A percentile compares a stretch with the other conserved stretches of the same genome.
Evolutionary conservation across 1,140 invertebrate genomes (phyloP).

Genomic region (Bombyx mandarina): DNA sequence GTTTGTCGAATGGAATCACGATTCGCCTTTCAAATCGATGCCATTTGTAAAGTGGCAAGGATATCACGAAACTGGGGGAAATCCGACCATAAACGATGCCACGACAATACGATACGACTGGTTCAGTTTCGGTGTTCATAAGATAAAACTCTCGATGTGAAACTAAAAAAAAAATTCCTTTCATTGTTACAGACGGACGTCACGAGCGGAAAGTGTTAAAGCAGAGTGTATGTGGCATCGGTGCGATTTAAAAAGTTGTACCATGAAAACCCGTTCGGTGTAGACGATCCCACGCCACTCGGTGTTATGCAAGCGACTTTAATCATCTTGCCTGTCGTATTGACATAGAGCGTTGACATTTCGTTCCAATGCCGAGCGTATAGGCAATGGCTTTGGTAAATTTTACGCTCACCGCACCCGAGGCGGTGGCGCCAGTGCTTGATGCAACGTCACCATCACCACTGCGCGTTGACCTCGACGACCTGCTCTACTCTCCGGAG

Average conservation of each 20-base stretch:
- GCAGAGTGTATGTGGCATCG: constrained; percentile 23
- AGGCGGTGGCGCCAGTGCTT: constrained; percentile 39
- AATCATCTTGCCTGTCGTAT: constrained; percentile 25
- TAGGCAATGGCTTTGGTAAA: constrained; percentile 57
- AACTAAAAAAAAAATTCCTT: constrained; percentile 5
- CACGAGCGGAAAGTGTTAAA: constrained; percentile 29
- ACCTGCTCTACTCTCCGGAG: constrained; percentile 53
- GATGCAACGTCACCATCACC: constrained; percentile 34
- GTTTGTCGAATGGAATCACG: constrained; percentile 47
- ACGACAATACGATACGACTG: constrained; percentile 18
- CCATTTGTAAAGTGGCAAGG: constrained; percentile 55
- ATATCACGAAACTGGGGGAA: constrained; percentile 54
- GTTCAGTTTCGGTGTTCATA: constrained; percentile 12
- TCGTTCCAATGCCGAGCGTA: constrained; percentile 39
- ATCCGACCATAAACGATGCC: constrained; percentile 42
- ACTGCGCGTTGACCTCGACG: constrained; percentile 43
- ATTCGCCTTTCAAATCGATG: constrained; percentile 59
- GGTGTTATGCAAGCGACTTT: constrained; percentile 44
- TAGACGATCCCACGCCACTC: constrained; percentile 33
- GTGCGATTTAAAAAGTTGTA: constrained; percentile 14
- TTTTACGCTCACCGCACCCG: constrained; percentile 40
- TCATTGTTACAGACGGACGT: constrained; percentile 36
- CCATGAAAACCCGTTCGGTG: constrained; percentile 37
- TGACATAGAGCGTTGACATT: constrained; percentile 46
- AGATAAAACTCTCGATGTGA: constrained; percentile 2